Base-by-base conservation (phyloP, 1,140 invertebrate species). In the Anastatus disparis region DNA sequence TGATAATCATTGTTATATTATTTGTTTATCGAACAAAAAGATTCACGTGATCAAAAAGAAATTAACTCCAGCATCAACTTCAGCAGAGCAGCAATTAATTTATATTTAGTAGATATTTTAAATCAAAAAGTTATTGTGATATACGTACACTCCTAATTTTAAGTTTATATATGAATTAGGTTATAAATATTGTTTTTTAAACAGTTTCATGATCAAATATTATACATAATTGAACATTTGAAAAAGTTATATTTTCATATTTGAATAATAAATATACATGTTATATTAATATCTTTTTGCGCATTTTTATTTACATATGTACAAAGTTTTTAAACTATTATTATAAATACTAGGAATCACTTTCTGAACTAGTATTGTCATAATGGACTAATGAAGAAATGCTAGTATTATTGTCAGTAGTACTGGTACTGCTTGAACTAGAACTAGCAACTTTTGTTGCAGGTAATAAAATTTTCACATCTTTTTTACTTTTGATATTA, bases 1-100 rank as follows among this genome's bases (percentile, higher is more conserved):
- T 79, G 90, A 93, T 71, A 89, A 93, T 73, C 91, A 94, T 76
- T 92, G 91, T 81, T 96, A 94, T 78, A 88, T 92, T n/a, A 90
- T 95, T 71, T 95, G 94, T 78, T 86, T 96, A 72, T 95, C 94
- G 0, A 94, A 96, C 77, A 92, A 93, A 76, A 93, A 92, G 79
- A 91, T 96, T 69, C 91, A 94, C 79, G 87, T 96, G 24, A 89
- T 93, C 0, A 95, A 96, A 78, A 88, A 85, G 56, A 84, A 75
- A 64, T 72, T 81, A 2, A n/a, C n/a, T n/a, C 0, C 61, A 9
- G 3, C 46, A 15, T 40, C 71, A 12, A 53, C 70, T 10, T 70
- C 75, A 31, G 56, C 67, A 26, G 22, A 70, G 55, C 48, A 55
- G 2, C 38, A 63, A 48, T 46, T 64, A 20, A 61, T 81, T 8